Base-by-base conservation (phyloP, 2,888 invertebrate species). In the Melanostoma mellinum region DNA sequence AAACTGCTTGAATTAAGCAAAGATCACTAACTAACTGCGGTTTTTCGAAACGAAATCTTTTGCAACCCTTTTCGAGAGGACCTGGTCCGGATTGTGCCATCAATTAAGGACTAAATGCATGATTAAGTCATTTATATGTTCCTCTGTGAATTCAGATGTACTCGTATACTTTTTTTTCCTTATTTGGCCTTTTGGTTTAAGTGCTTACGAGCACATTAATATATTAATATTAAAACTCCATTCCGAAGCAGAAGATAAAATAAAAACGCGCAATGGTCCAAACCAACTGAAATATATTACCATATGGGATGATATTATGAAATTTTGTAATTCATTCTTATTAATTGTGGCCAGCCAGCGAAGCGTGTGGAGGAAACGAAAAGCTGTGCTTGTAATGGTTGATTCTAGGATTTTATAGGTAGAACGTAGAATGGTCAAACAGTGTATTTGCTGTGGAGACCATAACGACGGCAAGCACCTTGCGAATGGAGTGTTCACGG, bases 321-420 rank as follows among this genome's bases (percentile, higher is more conserved):
- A 74, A 36, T 61, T 74, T 61, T 68, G 61, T 74, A 79, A 79
- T 79, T 74, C 68, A 79, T 79, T 79, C 73, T 74, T 79, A 68
- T 79, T 79, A 74, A 68, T 71, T 77, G 71, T 71, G 67, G 75
- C 65, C 48, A 42, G 42, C 42, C 9, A 32, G 38, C 40, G 8
- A 50, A 20, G 38, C 10, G 33, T 4, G 3, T 32, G 9, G 44
- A 3, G 6, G 20, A 1, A 40, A 40, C 9, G 56, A 44, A 55
- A 68, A 68, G 44, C 46, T 20, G 1, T 20, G 20, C 20, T 20
- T 20, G 20, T 1, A 20, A 20, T 20, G 20, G 20, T 20, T 20
- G 20, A 20, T 20, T 20, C 20, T 20, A 20, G 20, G 20, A 20
- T 20, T 20, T 20, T 20, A 20, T 20, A 20, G 20, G 20, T 20